A percentile compares a stretch with the other conserved stretches of the same genome.
These are phyloP conservation scores for Rhagoletis pomonella DNA, from an alignment of 1,140 invertebrate genomes.

Conservation along the genomic window DNA sequence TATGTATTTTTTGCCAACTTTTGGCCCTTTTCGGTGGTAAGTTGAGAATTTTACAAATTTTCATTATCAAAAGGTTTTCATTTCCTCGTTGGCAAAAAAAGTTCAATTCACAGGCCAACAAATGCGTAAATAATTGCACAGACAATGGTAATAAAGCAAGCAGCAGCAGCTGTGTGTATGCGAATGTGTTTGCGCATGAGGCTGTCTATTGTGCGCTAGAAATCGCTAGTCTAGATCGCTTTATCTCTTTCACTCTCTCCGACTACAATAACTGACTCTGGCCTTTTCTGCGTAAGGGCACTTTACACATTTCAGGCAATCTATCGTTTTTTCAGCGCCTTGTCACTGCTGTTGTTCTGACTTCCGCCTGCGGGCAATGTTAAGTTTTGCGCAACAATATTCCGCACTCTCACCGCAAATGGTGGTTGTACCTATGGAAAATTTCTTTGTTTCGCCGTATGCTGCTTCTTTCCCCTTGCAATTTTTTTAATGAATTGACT, in stretches of 20 bases:
- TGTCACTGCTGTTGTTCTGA: conserved; percentile 1
- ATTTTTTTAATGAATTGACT: conserved; percentile 28
- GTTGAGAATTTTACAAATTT: conserved; percentile 35
- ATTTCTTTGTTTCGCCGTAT: not conserved
- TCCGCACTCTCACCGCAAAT: not conserved
- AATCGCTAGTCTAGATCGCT: not conserved
- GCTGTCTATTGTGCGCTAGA: not conserved
- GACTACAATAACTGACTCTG: not conserved
- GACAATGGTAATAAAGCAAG: not conserved
- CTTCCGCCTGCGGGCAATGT: conserved; percentile 4
- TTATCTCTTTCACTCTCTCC: not conserved
- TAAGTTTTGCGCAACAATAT: conserved; percentile 35
- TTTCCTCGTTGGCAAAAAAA: not conserved
- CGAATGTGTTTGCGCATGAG: not conserved
- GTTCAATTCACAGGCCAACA: not conserved
- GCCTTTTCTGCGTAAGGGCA: not conserved
- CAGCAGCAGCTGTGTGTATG: not conserved
- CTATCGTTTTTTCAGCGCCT: not conserved
- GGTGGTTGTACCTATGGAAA: not conserved
- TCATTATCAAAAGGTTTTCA: conserved; percentile 51
- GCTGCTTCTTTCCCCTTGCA: not conserved
- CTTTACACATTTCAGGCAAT: not conserved
- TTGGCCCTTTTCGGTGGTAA: conserved; percentile 15
- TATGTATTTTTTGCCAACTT: not conserved
- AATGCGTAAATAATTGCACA: conserved; percentile 47